Evolutionary conservation across 2,888 invertebrate species (phyloP).

Genomic region (Polydrusus pterygomalis): DNA sequence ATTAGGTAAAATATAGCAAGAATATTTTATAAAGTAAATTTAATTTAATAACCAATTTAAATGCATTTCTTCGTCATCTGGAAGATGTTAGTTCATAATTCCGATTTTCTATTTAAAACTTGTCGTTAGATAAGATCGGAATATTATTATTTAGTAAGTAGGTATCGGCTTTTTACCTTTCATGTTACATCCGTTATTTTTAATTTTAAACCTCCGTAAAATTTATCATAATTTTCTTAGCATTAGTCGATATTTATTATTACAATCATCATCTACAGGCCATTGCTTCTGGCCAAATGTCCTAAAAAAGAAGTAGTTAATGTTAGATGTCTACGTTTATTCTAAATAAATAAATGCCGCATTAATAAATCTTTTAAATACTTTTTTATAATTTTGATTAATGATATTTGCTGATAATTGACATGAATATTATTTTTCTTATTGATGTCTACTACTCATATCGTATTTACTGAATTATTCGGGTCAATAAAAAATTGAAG

Average conservation of each 20-base stretch:
- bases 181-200: slow-evolving; percentile 22
- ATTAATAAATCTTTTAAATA: slow-evolving; percentile 28
- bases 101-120: neutral
- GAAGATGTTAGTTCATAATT: neutral
- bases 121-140: slow-evolving; percentile 10
- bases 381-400: slow-evolving; percentile 27
- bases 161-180: slow-evolving; percentile 7
- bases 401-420: slow-evolving; percentile 25
- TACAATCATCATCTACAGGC: slow-evolving; percentile 8
- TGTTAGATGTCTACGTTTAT: slow-evolving; percentile 7
- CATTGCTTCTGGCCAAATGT: slow-evolving; percentile 14
- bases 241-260: slow-evolving; percentile 21
- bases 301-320: slow-evolving; percentile 25
- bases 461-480: slow-evolving; percentile 5
- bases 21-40: no score
- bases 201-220: neutral
- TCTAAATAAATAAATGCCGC: slow-evolving; percentile 31
- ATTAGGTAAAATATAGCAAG: no score
- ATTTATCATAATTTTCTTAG: slow-evolving; percentile 17
- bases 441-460: neutral
- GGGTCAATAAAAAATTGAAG: slow-evolving; percentile 8
- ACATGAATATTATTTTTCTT: slow-evolving; percentile 31
- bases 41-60: neutral
- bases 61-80: neutral
- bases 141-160: slow-evolving; percentile 4